Evolutionary conservation across 2,113 vertebrate species (phyloP).

Genomic region (Euleptes europaea): DNA sequence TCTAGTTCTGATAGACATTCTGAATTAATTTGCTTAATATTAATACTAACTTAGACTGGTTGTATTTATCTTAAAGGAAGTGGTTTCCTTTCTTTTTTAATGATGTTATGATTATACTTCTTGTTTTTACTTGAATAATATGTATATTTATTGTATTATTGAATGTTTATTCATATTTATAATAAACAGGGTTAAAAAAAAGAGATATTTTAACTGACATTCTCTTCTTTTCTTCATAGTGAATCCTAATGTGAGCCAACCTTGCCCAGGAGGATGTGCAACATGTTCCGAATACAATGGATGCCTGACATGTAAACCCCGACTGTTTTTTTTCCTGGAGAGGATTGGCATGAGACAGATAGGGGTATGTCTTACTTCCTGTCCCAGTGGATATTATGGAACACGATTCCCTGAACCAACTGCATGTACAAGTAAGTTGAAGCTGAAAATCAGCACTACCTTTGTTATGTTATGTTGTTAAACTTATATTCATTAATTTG

Average conservation of each 20-base stretch:
- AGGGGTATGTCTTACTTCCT: conserved; percentile 94
- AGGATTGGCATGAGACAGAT: conserved; percentile 97
- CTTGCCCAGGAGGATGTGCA: conserved; percentile 94
- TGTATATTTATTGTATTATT: too few species aligned
- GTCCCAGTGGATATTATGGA: conserved; percentile 94
- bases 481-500: not conserved
- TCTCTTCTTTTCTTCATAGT: conserved; percentile 73
- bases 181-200: too few species aligned
- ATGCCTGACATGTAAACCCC: conserved; percentile 96
- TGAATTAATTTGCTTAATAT: too few species aligned
- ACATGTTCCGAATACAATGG: conserved; percentile 98
- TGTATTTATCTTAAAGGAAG: too few species aligned
- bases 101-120: too few species aligned
- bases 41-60: too few species aligned
- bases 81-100: too few species aligned
- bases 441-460: conserved; percentile 23
- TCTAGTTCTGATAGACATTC: too few species aligned
- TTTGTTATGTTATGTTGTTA: not conserved
- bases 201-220: not conserved
- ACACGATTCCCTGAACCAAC: conserved; percentile 95
- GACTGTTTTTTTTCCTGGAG: conserved; percentile 97
- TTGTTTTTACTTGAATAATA: too few species aligned
- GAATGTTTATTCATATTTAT: too few species aligned
- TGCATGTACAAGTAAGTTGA: conserved; percentile 94
- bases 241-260: conserved; percentile 88